A percentile compares a stretch with the other conserved stretches of the same genome.
Conservation (phyloP, 2,113 vertebrate species). For the Dicaeum eximium region DNA sequence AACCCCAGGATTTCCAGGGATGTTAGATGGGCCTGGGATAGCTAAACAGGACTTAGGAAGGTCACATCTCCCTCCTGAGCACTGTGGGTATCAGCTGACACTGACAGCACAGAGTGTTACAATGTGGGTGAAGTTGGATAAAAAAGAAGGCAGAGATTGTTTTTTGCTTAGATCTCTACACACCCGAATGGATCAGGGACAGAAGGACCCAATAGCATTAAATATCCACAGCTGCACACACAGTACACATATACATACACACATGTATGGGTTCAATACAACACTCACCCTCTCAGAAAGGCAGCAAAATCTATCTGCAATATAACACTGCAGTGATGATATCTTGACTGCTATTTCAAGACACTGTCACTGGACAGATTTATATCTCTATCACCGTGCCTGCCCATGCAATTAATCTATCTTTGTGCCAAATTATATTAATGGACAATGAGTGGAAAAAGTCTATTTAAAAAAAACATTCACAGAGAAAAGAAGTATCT, state of each 20-base stretch:
- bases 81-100: background rate
- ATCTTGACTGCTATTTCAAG: background rate
- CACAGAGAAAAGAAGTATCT: background rate
- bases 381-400: background rate
- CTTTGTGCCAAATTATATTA: background rate
- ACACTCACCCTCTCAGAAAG: background rate
- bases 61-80: background rate
- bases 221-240: background rate
- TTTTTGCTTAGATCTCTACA: background rate
- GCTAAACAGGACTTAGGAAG: background rate
- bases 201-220: background rate
- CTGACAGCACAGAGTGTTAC: fast-evolving
- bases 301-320: background rate
- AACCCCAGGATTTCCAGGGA: background rate
- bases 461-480: background rate
- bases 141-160: background rate
- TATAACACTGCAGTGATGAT: background rate
- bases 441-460: background rate
- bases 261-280: background rate
- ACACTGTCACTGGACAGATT: background rate
- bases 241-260: background rate
- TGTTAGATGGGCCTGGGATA: background rate
- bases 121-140: background rate
- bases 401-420: background rate
- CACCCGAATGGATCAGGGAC: background rate